Evolutionary conservation across 2,888 invertebrate genomes (phyloP), one percentile per base, ranked within the genome.

Genomic region (Crematogaster levior): DNA sequence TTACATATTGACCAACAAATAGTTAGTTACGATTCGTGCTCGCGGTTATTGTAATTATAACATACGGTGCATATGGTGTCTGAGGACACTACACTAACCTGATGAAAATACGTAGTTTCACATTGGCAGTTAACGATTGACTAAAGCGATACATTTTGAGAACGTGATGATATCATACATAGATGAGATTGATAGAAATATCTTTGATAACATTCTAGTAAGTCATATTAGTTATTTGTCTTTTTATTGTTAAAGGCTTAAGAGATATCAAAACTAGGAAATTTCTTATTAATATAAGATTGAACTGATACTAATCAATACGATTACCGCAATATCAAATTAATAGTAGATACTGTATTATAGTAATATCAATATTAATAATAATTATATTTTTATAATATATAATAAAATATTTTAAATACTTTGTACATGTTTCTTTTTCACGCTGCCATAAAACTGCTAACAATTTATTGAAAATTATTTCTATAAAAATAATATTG

Each of bases 111-210:
- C 65, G 61, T 89, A 79, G 66, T 88, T 61, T 21, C 82, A 60
- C 73, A 73, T 46, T 86, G 91, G 87, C 82, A 85, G 91, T 80
- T 86, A 89, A 88, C 87, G 90, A 89, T 89, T 88, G 89, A 93
- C 93, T 93, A 93, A 89, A 90, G 43, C 66, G 77, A 58, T 74
- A 86, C 77, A 73, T 65, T 79, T 82, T 86, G 37, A 56, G 61
- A 85, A 37, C 86, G 85, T 87, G 87, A 82, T 93, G 92, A 93
- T 93, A 92, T 93, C 93, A 93, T 90, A 86, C 84, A 86, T 83
- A 79, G 10, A 27, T 18, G 24, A 27, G 43, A 65, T 27, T 43
- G 43, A 65, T 43, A 65, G 43, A n/a, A 65, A 12, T 40, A 37
- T n/a, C 10, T 21, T 37, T 61, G 61, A 61, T 61, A 61, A 21